Percentiles rank a stretch among this genome's conserved stretches.
Conservation (phyloP, 92 coral and sea anemone species). For the Epizoanthus fatuus region DNA sequence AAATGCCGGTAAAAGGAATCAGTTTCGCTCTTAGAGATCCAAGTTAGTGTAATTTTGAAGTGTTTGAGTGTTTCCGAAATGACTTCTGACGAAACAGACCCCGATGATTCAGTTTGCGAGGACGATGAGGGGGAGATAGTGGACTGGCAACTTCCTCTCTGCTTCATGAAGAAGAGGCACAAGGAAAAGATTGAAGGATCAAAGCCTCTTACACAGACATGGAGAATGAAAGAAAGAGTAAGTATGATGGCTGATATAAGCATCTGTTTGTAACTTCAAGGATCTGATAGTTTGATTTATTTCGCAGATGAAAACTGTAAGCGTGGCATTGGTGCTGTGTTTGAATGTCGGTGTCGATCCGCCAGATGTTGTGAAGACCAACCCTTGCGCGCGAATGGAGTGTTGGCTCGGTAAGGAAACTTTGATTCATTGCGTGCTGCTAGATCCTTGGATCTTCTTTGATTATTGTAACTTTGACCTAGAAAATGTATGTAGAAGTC, state of each 20-base stretch:
- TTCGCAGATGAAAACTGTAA: conserved; percentile 97
- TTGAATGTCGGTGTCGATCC: conserved; percentile 98
- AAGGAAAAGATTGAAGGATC: conserved; percentile 92
- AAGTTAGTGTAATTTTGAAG: conserved; percentile 9
- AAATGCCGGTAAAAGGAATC: conserved; percentile 38
- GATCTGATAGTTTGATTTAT: conserved; percentile 1
- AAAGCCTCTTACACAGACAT: conserved; percentile 91
- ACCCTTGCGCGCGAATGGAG: conserved; percentile 98
- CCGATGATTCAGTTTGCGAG: conserved; percentile 82
- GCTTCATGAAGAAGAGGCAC: conserved; percentile 97
- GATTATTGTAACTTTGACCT: conserved; percentile 15
- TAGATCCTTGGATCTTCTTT: not conserved
- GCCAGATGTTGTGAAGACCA: conserved; percentile 97
- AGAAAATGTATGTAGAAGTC: not conserved
- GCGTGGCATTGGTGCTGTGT: conserved; percentile 96
- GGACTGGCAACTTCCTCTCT: conserved; percentile 97
- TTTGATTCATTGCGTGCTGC: not conserved
- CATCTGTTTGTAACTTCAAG: not conserved
- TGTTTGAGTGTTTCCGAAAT: conserved; percentile 57
- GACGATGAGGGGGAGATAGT: conserved; percentile 98
- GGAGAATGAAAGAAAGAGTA: conserved; percentile 99
- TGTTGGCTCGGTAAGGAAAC: conserved; percentile 94
- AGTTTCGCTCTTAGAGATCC: conserved; percentile 8
- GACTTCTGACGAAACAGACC: conserved; percentile 87
- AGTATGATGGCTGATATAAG: conserved; percentile 26